phyloP scores from a whole-genome alignment of 2,797 vertebrate genomes.

The Rhodeus uyekii region DNA sequence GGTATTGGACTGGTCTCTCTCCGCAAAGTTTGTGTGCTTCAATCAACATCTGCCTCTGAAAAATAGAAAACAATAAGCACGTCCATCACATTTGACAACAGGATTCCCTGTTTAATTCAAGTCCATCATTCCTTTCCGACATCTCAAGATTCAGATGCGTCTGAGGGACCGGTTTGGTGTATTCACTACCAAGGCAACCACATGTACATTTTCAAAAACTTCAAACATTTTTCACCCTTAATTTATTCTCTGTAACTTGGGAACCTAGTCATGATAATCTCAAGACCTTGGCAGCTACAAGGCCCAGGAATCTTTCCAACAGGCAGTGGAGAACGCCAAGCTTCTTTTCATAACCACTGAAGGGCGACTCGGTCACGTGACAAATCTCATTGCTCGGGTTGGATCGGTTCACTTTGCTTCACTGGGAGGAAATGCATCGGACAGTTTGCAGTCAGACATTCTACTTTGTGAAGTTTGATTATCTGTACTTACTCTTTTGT shows the following conservation, averaged over 20 bases:
- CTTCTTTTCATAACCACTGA: conserved; percentile 55
- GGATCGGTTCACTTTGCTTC: conserved; percentile 48
- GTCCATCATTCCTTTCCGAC: conserved; percentile 46
- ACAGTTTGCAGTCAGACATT: conserved; percentile 58
- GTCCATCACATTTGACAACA: conserved; percentile 52
- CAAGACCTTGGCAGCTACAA: conserved; percentile 47
- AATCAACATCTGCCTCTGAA: conserved; percentile 47
- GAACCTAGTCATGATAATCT: conserved; percentile 47
- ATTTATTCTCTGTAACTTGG: conserved; percentile 45
- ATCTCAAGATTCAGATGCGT: conserved; percentile 40
- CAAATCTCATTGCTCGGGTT: conserved; percentile 46
- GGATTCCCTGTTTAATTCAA: conserved; percentile 50
- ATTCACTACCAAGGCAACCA: conserved; percentile 38
- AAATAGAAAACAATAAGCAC: conserved; percentile 44
- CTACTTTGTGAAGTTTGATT: conserved; percentile 31
- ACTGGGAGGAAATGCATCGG: conserved; percentile 54
- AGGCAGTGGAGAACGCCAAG: conserved; percentile 53
- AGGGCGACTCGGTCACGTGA: conserved; percentile 66
- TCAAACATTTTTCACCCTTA: background rate
- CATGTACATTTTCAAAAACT: conserved; percentile 48
- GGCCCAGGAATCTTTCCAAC: conserved; percentile 55
- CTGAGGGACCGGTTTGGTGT: conserved; percentile 28
- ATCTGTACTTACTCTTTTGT: background rate
- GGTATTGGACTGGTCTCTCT: conserved; percentile 25
- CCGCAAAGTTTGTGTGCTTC: conserved; percentile 30